Conservation (phyloP, 2,797 vertebrate species). For the Liparis tanakae region DNA sequence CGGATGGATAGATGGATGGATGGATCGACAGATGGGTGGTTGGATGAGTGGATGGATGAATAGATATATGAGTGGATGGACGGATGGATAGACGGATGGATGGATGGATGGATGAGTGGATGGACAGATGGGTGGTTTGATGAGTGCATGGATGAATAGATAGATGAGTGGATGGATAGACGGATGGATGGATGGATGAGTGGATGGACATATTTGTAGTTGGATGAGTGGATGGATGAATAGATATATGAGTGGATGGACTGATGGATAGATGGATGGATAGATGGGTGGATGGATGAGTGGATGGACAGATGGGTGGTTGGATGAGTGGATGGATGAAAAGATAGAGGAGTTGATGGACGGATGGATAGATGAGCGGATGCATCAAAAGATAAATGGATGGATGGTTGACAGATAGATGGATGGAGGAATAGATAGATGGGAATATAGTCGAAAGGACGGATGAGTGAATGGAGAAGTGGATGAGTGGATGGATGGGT, state of each 20-base stretch:
- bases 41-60: not conserved
- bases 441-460: not conserved
- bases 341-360: not conserved
- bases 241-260: not conserved
- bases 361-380: not conserved
- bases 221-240: not conserved
- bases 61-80: not conserved
- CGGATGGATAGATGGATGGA: not conserved
- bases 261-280: too few relatives aligned
- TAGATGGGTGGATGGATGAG: conserved; percentile 24
- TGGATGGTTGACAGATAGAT: not conserved
- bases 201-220: not conserved
- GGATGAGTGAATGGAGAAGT: not conserved
- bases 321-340: not conserved
- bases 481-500: not conserved
- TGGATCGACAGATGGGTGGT: not conserved
- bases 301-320: conserved; percentile 26
- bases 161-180: not conserved
- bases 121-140: too few relatives aligned
- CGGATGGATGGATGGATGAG: not conserved
- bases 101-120: not conserved
- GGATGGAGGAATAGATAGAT: not conserved
- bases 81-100: not conserved
- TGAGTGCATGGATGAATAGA: not conserved
- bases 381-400: not conserved